Evolutionary conservation across 2,113 vertebrate genomes (phyloP).

Genomic region (Malurus elegans): DNA sequence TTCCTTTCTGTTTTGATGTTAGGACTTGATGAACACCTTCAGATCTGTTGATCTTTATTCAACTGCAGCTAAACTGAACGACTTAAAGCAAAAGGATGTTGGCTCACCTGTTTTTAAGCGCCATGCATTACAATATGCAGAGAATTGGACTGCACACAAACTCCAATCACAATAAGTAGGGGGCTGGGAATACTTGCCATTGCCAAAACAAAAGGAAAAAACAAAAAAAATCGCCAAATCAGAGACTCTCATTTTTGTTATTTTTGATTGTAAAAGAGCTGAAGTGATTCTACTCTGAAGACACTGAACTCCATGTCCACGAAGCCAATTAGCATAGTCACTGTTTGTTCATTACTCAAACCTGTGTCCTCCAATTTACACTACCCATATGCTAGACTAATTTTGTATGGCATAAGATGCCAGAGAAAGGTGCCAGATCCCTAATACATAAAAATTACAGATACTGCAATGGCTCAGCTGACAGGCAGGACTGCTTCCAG

Average conservation of each 20-base stretch:
- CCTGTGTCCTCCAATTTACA: constrained; percentile 19
- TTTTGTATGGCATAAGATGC: background rate
- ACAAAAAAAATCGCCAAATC: background rate
- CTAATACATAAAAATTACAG: constrained; percentile 50
- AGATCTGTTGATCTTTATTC: background rate
- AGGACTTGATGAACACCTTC: background rate
- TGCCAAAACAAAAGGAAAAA: background rate
- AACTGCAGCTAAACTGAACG: background rate
- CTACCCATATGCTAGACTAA: constrained; percentile 50
- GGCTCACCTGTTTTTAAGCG: background rate
- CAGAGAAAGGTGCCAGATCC: constrained; percentile 44
- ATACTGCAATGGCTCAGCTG: constrained; percentile 28
- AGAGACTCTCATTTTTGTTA: background rate
- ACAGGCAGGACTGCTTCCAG: constrained; percentile 37
- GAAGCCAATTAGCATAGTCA: constrained; percentile 25
- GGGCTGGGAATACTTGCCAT: background rate
- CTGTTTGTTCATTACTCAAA: constrained; percentile 45
- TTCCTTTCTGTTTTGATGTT: constrained; percentile 1
- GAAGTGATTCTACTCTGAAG: background rate
- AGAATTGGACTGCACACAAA: background rate
- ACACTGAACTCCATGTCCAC: background rate
- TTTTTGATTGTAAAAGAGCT: background rate
- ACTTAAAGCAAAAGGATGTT: background rate
- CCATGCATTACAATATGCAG: background rate
- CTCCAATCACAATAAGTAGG: background rate